phyloP scores from a whole-genome alignment of 2,888 invertebrate genomes.

The Maniola hyperantus region DNA sequence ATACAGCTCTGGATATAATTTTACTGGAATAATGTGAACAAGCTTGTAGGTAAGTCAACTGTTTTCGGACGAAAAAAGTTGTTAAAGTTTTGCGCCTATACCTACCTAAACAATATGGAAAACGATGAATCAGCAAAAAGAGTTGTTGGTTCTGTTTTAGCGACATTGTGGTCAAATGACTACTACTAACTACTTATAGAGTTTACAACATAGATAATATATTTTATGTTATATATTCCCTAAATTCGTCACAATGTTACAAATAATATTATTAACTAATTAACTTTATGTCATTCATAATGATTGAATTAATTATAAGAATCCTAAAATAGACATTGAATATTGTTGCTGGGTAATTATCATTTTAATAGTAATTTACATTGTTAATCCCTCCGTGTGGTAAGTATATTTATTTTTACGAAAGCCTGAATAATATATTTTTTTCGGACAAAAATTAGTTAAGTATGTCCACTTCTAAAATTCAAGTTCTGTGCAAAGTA shows the following conservation, averaged over 20 bases:
- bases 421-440: too few species aligned
- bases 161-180: not conserved
- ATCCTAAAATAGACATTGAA: too few species aligned
- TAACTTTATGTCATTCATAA: too few species aligned
- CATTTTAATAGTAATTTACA: too few species aligned
- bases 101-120: constrained; percentile 15
- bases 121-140: constrained; percentile 26
- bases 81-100: constrained; percentile 18
- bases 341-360: too few species aligned
- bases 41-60: constrained; percentile 48
- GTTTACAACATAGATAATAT: not conserved
- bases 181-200: not conserved
- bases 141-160: constrained; percentile 3
- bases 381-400: too few species aligned
- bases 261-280: too few species aligned
- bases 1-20: not conserved
- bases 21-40: constrained; percentile 17
- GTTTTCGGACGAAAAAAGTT: constrained; percentile 44
- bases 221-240: not conserved
- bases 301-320: too few species aligned
- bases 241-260: not conserved
- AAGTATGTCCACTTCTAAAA: too few species aligned
- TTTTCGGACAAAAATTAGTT: too few species aligned
- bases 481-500: too few species aligned
- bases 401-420: too few species aligned